These are phyloP conservation scores for Linepithema humile DNA, from an alignment of 1,140 invertebrate species.

Conservation along the genomic window DNA sequence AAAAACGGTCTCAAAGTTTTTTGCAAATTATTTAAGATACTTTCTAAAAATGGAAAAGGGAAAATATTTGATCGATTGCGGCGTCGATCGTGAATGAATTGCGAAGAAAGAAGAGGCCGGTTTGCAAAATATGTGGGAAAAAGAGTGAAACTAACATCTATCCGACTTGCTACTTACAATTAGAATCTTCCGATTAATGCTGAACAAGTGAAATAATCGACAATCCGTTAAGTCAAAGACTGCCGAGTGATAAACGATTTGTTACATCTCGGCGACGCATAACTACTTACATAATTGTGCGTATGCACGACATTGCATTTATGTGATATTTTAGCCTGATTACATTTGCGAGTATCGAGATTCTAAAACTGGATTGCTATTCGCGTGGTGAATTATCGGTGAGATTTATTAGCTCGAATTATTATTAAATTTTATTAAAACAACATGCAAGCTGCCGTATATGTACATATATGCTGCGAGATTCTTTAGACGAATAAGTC, in stretches of 20 bases:
- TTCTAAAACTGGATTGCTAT: neutral
- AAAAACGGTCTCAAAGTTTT: no score
- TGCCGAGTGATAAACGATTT: slow-evolving; percentile 67
- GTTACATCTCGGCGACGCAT: slow-evolving; percentile 32
- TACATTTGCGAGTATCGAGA: no score
- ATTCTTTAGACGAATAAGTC: no score
- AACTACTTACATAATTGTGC: slow-evolving; percentile 46
- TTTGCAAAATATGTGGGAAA: neutral
- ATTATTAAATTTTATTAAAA: neutral
- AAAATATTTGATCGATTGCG: no score
- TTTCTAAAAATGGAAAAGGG: no score
- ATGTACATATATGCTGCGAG: no score
- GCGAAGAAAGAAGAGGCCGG: neutral
- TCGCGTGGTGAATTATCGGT: no score
- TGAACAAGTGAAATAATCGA: slow-evolving; percentile 66
- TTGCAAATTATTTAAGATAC: no score
- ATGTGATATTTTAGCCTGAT: no score
- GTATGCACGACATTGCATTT: neutral
- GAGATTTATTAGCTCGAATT: neutral
- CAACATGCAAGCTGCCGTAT: no score
- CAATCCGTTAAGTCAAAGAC: slow-evolving; percentile 19
- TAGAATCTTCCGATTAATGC: slow-evolving; percentile 69
- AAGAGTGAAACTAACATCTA: neutral
- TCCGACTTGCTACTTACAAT: slow-evolving; percentile 29
- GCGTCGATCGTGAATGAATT: neutral